Conservation (phyloP, 2,888 invertebrate genomes). For the Meloe dianella region DNA sequence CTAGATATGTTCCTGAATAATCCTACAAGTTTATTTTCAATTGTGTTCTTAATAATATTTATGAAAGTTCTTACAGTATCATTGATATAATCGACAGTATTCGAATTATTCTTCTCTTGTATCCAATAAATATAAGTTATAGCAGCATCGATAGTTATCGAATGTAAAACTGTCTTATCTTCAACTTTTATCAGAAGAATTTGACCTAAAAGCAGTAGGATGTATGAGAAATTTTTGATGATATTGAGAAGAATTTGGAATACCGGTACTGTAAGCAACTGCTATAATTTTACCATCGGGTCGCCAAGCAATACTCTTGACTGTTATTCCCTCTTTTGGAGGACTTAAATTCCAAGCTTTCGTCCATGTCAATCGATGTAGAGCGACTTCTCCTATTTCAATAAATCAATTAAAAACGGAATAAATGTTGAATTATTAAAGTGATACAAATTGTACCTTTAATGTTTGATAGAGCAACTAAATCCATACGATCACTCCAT, state of each 20-base stretch:
- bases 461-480: conserved; percentile 85
- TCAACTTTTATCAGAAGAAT: conserved; percentile 83
- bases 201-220: conserved; percentile 61
- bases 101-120: conserved; percentile 49
- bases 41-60: background rate
- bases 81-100: conserved; percentile 47
- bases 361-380: conserved; percentile 92
- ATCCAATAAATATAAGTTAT: conserved; percentile 79
- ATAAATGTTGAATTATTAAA: conserved; percentile 25
- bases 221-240: background rate
- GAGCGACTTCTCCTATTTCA: conserved; percentile 77
- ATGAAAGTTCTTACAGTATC: conserved; percentile 46
- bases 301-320: conserved; percentile 87
- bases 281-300: conserved; percentile 92
- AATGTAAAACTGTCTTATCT: conserved; percentile 79
- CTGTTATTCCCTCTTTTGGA: conserved; percentile 75
- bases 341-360: conserved; percentile 86
- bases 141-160: conserved; percentile 65
- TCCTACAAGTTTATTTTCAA: conserved; percentile 48
- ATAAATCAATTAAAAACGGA: conserved; percentile 13
- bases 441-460: conserved; percentile 65
- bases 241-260: conserved; percentile 53
- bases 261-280: conserved; percentile 73
- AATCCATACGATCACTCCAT: conserved; percentile 94
- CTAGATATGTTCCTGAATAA: conserved; percentile 52